A percentile compares a stretch with the other conserved stretches of the same genome.
Evolutionary conservation across 2,888 invertebrate genomes (phyloP).

Genomic region (Melieria crassipennis): DNA sequence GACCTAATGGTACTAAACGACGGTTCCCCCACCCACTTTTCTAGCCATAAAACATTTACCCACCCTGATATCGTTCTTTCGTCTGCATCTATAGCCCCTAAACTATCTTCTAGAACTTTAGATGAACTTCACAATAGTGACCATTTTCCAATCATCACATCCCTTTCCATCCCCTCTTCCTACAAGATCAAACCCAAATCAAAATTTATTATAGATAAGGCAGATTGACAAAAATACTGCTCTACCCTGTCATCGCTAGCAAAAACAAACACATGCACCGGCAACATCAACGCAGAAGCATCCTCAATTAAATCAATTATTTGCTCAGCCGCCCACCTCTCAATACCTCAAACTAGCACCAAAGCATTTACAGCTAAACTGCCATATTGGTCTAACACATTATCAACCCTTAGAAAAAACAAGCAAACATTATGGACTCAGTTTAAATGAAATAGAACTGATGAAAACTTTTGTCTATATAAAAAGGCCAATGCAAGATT

Average conservation of each 20-base stretch:
- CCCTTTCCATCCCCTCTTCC: neutral
- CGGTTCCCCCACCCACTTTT: constrained; percentile 2
- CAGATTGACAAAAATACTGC: too few relatives aligned
- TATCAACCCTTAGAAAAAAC: too few relatives aligned
- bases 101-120: constrained; percentile 6
- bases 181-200: neutral
- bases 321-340: too few relatives aligned
- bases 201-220: neutral
- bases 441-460: too few relatives aligned
- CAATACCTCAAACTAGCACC: too few relatives aligned
- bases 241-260: too few relatives aligned
- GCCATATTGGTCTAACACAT: too few relatives aligned
- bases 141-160: constrained; percentile 8
- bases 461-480: neutral
- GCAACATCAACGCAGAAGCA: too few relatives aligned
- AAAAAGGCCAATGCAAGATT: constrained; percentile 20
- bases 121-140: constrained; percentile 20
- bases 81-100: constrained; percentile 7
- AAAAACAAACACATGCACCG: too few relatives aligned
- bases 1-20: constrained; percentile 10
- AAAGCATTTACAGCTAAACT: too few relatives aligned
- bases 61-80: constrained; percentile 13
- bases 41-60: constrained; percentile 5
- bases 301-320: too few relatives aligned
- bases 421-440: too few relatives aligned